Evolutionary conservation across 2,113 vertebrate species (phyloP).

Genomic region (Bos taurus): DNA sequence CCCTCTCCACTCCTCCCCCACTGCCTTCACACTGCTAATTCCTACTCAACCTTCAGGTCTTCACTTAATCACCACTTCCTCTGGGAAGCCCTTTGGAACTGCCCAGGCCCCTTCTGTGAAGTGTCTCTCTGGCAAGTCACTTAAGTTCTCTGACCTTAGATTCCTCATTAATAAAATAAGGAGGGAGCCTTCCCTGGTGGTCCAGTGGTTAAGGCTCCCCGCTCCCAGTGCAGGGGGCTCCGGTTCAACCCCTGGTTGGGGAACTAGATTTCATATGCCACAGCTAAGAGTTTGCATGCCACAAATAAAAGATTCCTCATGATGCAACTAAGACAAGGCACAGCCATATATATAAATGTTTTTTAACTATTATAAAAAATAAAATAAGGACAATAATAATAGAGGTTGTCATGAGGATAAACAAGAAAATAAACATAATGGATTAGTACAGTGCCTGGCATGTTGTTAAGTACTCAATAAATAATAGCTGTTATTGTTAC

Average conservation of each 20-base stretch:
- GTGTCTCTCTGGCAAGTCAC: background rate
- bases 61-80: background rate
- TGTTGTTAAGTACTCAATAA: background rate
- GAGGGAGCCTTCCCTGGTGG: background rate
- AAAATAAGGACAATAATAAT: background rate
- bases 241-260: background rate
- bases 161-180: background rate
- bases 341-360: background rate
- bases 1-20: no score
- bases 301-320: background rate
- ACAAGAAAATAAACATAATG: background rate
- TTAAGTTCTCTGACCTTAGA: background rate
- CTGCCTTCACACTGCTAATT: background rate
- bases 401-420: background rate
- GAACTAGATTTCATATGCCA: background rate
- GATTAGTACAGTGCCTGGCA: background rate
- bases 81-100: background rate
- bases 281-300: background rate
- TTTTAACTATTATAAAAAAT: background rate
- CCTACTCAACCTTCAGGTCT: background rate
- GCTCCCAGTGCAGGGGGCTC: background rate
- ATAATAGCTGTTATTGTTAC: background rate
- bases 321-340: background rate
- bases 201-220: background rate
- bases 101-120: background rate